Percentiles rank a stretch among this genome's conserved stretches.
Conservation (phyloP, 2,113 vertebrate genomes). For the Rostratula benghalensis region DNA sequence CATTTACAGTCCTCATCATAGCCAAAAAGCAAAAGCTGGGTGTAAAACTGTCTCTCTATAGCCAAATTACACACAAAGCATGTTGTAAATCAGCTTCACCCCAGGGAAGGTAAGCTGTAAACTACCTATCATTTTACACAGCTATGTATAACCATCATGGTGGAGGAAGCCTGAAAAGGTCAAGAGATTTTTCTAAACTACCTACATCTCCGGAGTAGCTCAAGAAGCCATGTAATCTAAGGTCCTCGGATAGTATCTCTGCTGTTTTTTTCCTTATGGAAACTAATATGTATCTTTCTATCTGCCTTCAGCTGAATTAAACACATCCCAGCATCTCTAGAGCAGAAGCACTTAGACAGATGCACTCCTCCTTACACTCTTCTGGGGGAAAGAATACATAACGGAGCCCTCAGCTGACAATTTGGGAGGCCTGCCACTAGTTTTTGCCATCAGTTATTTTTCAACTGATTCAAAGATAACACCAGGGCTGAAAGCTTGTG, state of each 20-base stretch:
- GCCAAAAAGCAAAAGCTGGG: conserved; percentile 22
- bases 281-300: background rate
- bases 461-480: conserved; percentile 11
- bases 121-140: conserved; percentile 39
- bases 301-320: conserved; percentile 60
- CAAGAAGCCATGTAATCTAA: conserved; percentile 5
- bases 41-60: conserved; percentile 26
- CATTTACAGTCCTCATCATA: background rate
- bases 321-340: conserved; percentile 20
- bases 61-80: conserved; percentile 25
- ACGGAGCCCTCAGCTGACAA: background rate
- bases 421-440: conserved; percentile 8
- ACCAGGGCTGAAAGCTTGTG: background rate
- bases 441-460: conserved; percentile 39
- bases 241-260: background rate
- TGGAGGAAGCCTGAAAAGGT: conserved; percentile 35
- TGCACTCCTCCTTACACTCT: background rate
- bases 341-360: conserved; percentile 11
- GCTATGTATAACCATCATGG: conserved; percentile 13
- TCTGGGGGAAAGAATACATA: conserved; percentile 13
- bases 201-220: conserved; percentile 2
- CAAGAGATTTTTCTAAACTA: conserved; percentile 60
- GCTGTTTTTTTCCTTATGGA: background rate
- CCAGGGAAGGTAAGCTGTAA: conserved; percentile 42
- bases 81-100: conserved; percentile 50